Evolutionary conservation across 2,113 vertebrate genomes (phyloP).

Genomic region (Polypterus senegalus): DNA sequence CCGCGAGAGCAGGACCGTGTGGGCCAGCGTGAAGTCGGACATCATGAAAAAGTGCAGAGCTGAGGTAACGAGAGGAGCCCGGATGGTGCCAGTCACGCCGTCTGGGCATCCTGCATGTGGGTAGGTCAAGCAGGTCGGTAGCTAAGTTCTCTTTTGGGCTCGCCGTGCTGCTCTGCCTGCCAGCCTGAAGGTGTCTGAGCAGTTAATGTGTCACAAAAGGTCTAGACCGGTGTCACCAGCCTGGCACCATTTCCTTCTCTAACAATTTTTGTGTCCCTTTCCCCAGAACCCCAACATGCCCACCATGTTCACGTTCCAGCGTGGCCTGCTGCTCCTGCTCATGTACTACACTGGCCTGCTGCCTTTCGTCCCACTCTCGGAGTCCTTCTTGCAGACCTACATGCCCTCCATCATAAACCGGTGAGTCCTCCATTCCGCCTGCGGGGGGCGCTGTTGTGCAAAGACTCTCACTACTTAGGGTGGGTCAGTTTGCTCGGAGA

Average conservation of each 20-base stretch:
- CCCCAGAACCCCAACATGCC: slow-evolving; percentile 67
- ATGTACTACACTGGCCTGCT: slow-evolving; percentile 68
- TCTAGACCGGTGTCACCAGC: too few species aligned
- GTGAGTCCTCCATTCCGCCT: slow-evolving; percentile 19
- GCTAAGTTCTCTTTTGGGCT: too few species aligned
- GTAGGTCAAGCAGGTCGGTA: too few species aligned
- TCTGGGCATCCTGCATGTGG: too few species aligned
- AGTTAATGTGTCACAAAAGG: too few species aligned
- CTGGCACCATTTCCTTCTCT: too few species aligned
- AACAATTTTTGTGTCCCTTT: background rate
- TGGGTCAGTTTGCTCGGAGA: background rate
- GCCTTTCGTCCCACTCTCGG: slow-evolving; percentile 57
- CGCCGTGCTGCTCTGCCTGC: too few species aligned
- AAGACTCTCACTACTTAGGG: background rate
- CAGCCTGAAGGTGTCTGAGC: too few species aligned
- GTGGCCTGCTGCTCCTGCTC: slow-evolving; percentile 43
- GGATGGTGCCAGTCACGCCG: too few species aligned
- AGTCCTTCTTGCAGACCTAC: slow-evolving; percentile 61
- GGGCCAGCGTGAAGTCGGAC: slow-evolving; percentile 43
- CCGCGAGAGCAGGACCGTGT: slow-evolving; percentile 59
- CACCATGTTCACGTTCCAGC: slow-evolving; percentile 41
- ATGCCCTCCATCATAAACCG: slow-evolving; percentile 63
- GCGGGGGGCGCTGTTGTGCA: background rate
- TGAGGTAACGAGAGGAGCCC: slow-evolving; percentile 30
- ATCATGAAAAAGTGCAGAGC: slow-evolving; percentile 54